A percentile compares a stretch with the other conserved stretches of the same genome.
These are phyloP conservation scores for Salminus brasiliensis DNA, from an alignment of 2,113 vertebrate species.

Conservation along the genomic window DNA sequence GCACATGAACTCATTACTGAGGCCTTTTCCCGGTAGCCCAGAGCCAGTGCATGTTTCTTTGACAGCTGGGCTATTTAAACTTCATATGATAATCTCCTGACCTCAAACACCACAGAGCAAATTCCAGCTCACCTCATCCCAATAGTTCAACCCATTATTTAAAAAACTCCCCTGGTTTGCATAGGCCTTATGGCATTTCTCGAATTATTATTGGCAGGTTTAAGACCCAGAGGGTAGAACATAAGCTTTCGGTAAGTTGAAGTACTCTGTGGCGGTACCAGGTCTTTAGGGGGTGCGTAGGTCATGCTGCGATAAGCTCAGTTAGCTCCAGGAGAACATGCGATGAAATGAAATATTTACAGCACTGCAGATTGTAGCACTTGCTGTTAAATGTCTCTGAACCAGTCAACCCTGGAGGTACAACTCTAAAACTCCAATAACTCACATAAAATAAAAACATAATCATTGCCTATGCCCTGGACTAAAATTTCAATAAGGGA, in stretches of 20 bases:
- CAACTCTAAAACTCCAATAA: conserved; percentile 41
- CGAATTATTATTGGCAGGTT: not conserved
- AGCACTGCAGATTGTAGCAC: not conserved
- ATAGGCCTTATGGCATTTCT: not conserved
- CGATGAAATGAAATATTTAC: no score
- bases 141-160: not conserved
- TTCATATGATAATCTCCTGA: conserved; percentile 41
- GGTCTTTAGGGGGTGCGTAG: not conserved
- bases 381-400: conserved; percentile 18
- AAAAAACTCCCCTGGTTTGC: not conserved
- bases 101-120: conserved; percentile 19
- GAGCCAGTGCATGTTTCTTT: not conserved
- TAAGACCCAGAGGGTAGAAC: not conserved
- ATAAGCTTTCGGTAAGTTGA: not conserved
- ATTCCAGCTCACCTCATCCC: not conserved
- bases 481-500: conserved; percentile 41
- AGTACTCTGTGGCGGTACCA: not conserved
- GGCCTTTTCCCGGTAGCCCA: conserved; percentile 31
- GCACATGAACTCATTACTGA: conserved; percentile 46
- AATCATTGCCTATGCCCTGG: conserved; percentile 17
- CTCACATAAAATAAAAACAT: conserved; percentile 18
- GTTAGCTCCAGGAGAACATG: not conserved
- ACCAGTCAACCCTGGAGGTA: conserved; percentile 3
- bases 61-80: conserved; percentile 26
- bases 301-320: not conserved